Evolutionary conservation across 64 coral and sea anemone species (phyloP).

Genomic region (Montipora capricornis): DNA sequence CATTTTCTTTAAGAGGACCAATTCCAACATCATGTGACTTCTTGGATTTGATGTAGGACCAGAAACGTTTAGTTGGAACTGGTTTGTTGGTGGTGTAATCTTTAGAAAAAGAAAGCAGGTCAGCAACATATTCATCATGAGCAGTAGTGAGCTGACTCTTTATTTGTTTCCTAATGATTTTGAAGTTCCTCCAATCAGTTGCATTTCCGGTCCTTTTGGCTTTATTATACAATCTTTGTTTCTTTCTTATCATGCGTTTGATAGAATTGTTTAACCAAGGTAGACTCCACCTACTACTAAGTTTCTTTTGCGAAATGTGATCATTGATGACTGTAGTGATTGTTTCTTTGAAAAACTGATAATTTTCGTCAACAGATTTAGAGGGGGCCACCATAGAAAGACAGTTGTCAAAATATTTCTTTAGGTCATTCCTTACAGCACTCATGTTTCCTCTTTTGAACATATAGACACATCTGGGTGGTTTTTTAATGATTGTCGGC

Average conservation of each 20-base stretch:
- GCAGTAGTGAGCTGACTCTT: slow-evolving; percentile 6
- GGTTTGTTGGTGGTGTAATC: background rate
- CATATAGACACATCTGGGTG: no score
- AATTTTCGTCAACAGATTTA: no score
- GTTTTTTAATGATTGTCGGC: no score
- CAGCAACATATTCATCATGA: slow-evolving; percentile 24
- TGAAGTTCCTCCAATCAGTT: slow-evolving; percentile 64
- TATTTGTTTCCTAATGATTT: slow-evolving; percentile 2
- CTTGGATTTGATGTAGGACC: background rate
- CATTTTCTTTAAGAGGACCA: no score
- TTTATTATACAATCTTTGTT: slow-evolving; percentile 50
- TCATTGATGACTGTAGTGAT: background rate
- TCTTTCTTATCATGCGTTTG: background rate
- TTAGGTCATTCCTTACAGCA: no score
- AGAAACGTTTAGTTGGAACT: slow-evolving; percentile 47
- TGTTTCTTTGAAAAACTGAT: no score
- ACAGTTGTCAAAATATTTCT: no score
- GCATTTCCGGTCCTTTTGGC: slow-evolving; percentile 35
- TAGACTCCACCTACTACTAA: no score
- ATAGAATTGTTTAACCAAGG: no score
- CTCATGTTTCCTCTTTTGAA: no score
- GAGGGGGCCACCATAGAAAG: no score
- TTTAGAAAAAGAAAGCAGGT: background rate
- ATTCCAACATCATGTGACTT: background rate
- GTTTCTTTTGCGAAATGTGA: no score